phyloP scores from a whole-genome alignment of 37 sponge, comb jelly and placozoan genomes.

The Tethya wilhelma region DNA sequence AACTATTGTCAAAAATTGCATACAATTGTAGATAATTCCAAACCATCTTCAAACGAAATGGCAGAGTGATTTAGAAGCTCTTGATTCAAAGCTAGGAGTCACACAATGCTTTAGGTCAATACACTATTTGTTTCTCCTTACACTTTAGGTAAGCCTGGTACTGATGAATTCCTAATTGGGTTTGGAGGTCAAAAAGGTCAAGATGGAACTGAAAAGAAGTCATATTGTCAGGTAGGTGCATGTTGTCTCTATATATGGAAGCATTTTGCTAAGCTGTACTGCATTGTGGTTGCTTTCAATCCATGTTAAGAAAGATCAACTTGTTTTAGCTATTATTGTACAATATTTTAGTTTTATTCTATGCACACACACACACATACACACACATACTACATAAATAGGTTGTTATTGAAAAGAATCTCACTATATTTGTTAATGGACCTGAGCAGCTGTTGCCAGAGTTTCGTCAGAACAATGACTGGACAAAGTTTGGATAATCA shows the following conservation, averaged over 20 bases:
- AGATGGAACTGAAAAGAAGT: conserved; percentile 35
- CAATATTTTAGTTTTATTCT: too few species aligned
- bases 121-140: too few species aligned
- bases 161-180: conserved; percentile 30
- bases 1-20: too few species aligned
- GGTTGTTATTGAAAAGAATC: conserved; percentile 20
- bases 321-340: too few species aligned
- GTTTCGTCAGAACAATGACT: conserved; percentile 40
- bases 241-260: too few species aligned
- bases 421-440: conserved; percentile 42
- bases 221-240: conserved; percentile 36
- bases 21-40: conserved; percentile 51
- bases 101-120: too few species aligned
- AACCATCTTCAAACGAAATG: conserved; percentile 22
- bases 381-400: too few species aligned
- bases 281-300: too few species aligned
- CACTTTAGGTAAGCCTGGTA: too few species aligned
- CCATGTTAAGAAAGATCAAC: too few species aligned
- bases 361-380: too few species aligned
- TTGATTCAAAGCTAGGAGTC: conserved; percentile 39
- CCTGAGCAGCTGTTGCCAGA: conserved; percentile 38
- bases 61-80: conserved; percentile 33
- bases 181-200: conserved; percentile 31
- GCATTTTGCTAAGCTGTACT: too few species aligned
- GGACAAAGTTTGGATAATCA: conserved; percentile 47